Evolutionary conservation across 1,140 invertebrate genomes (phyloP), one percentile per base, ranked within the genome.

Genomic region (Drosophila equinoxialis): DNA sequence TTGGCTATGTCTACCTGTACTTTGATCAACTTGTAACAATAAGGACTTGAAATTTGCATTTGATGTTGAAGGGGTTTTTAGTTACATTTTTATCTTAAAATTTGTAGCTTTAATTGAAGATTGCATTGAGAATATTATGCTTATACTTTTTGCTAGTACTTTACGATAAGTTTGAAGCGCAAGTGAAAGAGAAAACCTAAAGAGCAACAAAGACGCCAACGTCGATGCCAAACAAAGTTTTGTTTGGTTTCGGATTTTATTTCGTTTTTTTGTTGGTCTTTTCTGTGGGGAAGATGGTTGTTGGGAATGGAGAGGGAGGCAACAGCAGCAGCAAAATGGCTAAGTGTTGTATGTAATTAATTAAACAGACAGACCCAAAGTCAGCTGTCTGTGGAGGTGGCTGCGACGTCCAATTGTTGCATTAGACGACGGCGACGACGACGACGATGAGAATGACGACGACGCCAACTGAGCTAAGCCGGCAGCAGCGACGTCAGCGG

Each of bases 121-220:
- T 26, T 26, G 23, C 3, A 26, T 26, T 26, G 23, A 26, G 57
- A 59, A 13, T 45, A 45, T n/a, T 63, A 61, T 68, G 23, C 23
- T 20, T 20, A 23, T 1, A 23, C 20, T 66, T 71, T 78, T 39
- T 78, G 82, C 67, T 64, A 37, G 33, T 37, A 17, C 45, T 64
- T 45, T 42, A 2, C 20, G 45, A 11, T 51, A 51, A 51, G 45
- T 64, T 64, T 65, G 26, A 30, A 20, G 30, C 65, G 78, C 82
- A 63, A 86, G 76, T 74, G 84, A 84, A 87, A 87, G 77, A 89
- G 84, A 87, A 87, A 87, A 86, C 78, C 71, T 66, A 78, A 78
- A 78, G 71, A 81, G 75, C 72, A 82, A 76, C 75, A 62, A 11
- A 48, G 66, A 69, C 70, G 75, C 65, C 45, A 45, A 65, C 73